phyloP scores from a whole-genome alignment of 2,797 vertebrate species.

The Falco cherrug region DNA sequence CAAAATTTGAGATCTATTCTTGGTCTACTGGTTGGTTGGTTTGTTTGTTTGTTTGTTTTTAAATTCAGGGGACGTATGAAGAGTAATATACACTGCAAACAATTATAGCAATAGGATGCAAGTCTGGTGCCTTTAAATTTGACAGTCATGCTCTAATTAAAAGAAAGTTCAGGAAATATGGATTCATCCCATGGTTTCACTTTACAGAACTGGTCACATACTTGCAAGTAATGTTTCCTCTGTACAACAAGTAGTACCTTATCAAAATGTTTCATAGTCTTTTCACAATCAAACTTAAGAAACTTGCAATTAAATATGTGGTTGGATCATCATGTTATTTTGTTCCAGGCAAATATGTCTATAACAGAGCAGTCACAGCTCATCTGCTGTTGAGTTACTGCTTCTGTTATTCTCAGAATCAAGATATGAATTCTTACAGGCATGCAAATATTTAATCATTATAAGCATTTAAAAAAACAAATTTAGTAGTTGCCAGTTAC shows the following conservation, averaged over 20 bases:
- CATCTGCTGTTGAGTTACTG: constrained; percentile 43
- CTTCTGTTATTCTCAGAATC: constrained; percentile 9
- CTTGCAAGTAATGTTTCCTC: not conserved
- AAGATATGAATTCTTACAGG: constrained; percentile 21
- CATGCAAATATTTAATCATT: not conserved
- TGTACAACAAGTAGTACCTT: not conserved
- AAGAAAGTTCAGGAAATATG: not conserved
- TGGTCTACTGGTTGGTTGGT: not conserved
- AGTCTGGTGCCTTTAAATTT: not conserved
- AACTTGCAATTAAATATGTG: constrained; percentile 12
- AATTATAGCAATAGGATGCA: not conserved
- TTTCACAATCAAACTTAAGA: not conserved
- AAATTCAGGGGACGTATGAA: not conserved
- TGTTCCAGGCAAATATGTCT: constrained; percentile 27
- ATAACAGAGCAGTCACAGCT: not conserved
- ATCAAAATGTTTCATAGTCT: not conserved
- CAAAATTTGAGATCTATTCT: not conserved
- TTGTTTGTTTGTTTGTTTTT: rapidly evolving
- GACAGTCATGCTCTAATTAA: not conserved
- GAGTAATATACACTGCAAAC: not conserved
- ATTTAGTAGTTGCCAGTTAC: not conserved
- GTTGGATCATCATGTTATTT: not conserved
- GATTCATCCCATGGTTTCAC: not conserved
- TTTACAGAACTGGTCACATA: not conserved
- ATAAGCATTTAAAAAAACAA: not conserved